phyloP scores from a whole-genome alignment of 2,888 invertebrate species.

The Pseudoips prasinana region DNA sequence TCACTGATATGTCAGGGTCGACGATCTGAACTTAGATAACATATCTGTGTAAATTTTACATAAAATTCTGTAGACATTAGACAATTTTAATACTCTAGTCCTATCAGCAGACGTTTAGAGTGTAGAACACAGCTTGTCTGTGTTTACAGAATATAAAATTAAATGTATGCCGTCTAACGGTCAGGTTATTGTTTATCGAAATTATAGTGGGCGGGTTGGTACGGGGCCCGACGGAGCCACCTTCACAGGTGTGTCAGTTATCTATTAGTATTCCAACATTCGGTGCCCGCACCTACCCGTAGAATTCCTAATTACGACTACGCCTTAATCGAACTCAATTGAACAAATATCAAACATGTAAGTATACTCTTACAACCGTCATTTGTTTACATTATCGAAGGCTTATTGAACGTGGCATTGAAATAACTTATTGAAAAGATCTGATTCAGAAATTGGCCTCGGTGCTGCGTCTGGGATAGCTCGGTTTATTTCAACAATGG shows the following conservation, averaged over 20 bases:
- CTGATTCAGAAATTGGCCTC: conserved; percentile 16
- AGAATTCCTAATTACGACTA: conserved; percentile 41
- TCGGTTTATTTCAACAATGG: conserved; percentile 6
- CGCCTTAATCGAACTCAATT: conserved; percentile 50
- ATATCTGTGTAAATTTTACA: too few relatives aligned
- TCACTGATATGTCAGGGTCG: conserved; percentile 29
- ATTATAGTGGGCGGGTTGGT: conserved; percentile 57
- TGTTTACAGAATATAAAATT: conserved; percentile 45
- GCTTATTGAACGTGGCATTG: conserved; percentile 33
- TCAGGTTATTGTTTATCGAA: conserved; percentile 62
- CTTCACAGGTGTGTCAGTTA: conserved; percentile 59
- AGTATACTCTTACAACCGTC: too few relatives aligned
- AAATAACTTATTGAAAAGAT: conserved; percentile 24
- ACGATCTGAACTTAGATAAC: too few relatives aligned
- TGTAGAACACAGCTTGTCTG: conserved; percentile 16
- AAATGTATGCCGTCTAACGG: conserved; percentile 57
- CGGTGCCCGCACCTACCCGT: conserved; percentile 23
- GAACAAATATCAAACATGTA: conserved; percentile 49
- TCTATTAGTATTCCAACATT: conserved; percentile 39
- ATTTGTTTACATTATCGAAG: conserved; percentile 38
- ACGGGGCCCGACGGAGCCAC: conserved; percentile 50
- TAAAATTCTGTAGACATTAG: too few relatives aligned
- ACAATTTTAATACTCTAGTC: too few relatives aligned
- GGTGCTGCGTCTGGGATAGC: not conserved
- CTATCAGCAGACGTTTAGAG: too few relatives aligned